phyloP scores from a whole-genome alignment of 2,888 invertebrate species.

The Xestia c-nigrum region DNA sequence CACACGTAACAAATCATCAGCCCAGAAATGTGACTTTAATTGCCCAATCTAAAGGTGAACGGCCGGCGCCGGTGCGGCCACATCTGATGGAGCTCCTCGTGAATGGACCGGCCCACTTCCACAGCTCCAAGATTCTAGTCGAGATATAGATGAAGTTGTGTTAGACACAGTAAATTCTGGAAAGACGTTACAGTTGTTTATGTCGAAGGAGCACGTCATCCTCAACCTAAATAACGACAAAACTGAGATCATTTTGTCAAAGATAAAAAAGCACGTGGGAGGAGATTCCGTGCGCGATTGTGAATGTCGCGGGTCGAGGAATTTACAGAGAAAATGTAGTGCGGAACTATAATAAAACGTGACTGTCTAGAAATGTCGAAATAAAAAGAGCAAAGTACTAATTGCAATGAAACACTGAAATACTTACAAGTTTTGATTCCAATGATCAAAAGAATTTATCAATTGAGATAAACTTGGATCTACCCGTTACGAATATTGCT shows the following conservation, averaged over 20 bases:
- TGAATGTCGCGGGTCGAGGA: slow-evolving; percentile 63
- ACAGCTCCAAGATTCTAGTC: slow-evolving; percentile 67
- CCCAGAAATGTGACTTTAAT: slow-evolving; percentile 76
- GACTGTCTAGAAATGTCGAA: slow-evolving; percentile 55
- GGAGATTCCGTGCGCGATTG: slow-evolving; percentile 65
- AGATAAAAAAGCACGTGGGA: slow-evolving; percentile 58
- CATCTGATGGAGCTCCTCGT: slow-evolving; percentile 80
- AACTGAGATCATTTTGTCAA: slow-evolving; percentile 51
- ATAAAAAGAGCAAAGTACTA: slow-evolving; percentile 11
- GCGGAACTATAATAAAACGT: slow-evolving; percentile 67
- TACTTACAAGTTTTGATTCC: slow-evolving; percentile 8
- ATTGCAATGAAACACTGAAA: slow-evolving; percentile 5
- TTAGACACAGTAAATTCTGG: slow-evolving; percentile 65
- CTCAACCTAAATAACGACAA: slow-evolving; percentile 37
- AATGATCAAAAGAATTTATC: slow-evolving; percentile 45
- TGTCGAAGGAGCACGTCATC: slow-evolving; percentile 25
- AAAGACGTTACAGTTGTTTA: slow-evolving; percentile 62
- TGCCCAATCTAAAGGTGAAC: slow-evolving; percentile 80
- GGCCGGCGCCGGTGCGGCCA: slow-evolving; percentile 68
- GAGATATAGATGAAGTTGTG: slow-evolving; percentile 71
- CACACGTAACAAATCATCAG: slow-evolving; percentile 68
- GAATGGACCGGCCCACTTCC: slow-evolving; percentile 82
- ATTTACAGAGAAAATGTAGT: slow-evolving; percentile 66
- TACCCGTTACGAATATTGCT: slow-evolving; percentile 45
- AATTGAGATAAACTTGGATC: slow-evolving; percentile 52